A percentile compares a stretch with the other conserved stretches of the same genome.
Conservation (phyloP, 2,888 invertebrate genomes). For the Venusia cambrica region DNA sequence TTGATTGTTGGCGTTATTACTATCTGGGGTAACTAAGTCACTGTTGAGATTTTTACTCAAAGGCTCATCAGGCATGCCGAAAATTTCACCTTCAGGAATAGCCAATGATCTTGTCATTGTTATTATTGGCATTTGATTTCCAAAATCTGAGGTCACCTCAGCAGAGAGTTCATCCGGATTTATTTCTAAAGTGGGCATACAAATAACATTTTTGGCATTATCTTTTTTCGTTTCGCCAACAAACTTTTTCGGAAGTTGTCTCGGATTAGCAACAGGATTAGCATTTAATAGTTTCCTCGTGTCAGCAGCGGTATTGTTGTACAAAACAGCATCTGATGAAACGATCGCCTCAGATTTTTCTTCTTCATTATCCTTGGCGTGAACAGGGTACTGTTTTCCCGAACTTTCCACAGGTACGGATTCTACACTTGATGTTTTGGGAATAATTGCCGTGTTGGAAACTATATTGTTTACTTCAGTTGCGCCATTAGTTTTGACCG, state of each 20-base stretch:
- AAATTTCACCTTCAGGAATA: constrained; percentile 8
- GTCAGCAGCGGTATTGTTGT: constrained; percentile 2
- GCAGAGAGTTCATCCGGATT: constrained; percentile 20
- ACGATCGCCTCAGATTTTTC: background rate
- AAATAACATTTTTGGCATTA: constrained; percentile 8
- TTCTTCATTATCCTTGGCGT: background rate
- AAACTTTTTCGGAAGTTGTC: constrained; percentile 53
- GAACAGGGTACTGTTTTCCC: background rate
- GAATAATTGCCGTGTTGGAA: no score
- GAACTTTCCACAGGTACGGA: constrained; percentile 1
- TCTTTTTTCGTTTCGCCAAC: constrained; percentile 15
- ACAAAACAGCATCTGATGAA: background rate
- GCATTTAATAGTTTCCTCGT: constrained; percentile 38
- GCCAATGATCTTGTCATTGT: constrained; percentile 57
- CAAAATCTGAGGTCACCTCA: constrained; percentile 15
- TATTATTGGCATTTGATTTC: constrained; percentile 51
- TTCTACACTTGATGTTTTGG: background rate
- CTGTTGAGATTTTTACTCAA: constrained; percentile 3
- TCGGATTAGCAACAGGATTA: constrained; percentile 66
- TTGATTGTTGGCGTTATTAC: no score
- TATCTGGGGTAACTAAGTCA: no score
- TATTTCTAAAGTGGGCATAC: constrained; percentile 11
- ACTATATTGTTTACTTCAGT: constrained; percentile 1
- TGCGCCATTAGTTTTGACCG: no score
- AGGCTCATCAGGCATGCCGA: background rate